phyloP scores from a whole-genome alignment of 2,888 invertebrate species.

The Julus scandinavius region DNA sequence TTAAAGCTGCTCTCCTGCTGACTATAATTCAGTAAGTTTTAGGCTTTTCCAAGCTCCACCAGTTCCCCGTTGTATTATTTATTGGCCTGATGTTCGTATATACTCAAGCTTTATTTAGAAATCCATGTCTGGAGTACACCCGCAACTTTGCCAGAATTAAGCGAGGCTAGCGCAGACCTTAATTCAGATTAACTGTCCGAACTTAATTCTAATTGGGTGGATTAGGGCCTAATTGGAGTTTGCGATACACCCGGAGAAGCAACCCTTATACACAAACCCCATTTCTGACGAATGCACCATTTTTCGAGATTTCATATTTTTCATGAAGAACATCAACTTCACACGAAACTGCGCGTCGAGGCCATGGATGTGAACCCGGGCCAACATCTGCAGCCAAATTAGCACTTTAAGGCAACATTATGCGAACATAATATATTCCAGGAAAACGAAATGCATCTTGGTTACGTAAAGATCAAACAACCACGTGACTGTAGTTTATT shows the following conservation, averaged over 20 bases:
- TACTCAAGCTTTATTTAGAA: slow-evolving; percentile 11
- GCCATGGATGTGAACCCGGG: background rate
- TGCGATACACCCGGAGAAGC: slow-evolving; percentile 18
- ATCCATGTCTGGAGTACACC: background rate
- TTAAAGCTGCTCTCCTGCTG: slow-evolving; percentile 33
- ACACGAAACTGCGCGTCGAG: background rate
- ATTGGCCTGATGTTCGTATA: background rate
- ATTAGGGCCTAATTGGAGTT: slow-evolving; percentile 33
- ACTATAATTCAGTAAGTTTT: slow-evolving; percentile 14
- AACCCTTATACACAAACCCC: background rate
- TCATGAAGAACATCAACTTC: background rate
- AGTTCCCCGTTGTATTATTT: slow-evolving; percentile 30
- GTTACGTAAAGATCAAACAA: too few species aligned
- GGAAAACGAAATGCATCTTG: background rate
- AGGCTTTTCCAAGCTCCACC: background rate
- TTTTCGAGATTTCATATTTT: background rate
- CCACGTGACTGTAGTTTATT: too few species aligned
- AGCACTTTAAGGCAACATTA: background rate
- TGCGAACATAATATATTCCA: background rate
- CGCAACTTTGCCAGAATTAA: background rate
- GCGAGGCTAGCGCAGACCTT: background rate
- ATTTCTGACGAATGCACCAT: background rate
- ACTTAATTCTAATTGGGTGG: slow-evolving; percentile 33
- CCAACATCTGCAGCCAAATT: background rate
- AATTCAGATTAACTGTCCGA: slow-evolving; percentile 33